Conservation (phyloP, 2,888 invertebrate genomes). For the Drosophila cracens region DNA sequence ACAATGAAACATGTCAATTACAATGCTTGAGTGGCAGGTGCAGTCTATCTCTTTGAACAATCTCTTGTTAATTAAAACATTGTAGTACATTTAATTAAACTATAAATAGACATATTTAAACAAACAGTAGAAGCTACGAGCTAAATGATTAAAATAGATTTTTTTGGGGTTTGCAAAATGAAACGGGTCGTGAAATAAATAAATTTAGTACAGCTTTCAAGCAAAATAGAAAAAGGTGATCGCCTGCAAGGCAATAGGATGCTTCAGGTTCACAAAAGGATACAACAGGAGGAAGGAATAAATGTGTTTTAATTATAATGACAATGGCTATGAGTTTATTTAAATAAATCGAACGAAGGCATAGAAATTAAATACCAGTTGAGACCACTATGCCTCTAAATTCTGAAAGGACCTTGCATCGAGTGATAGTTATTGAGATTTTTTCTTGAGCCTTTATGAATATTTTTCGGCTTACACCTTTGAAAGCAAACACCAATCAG, state of each 20-base stretch:
- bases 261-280: not conserved
- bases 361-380: not conserved
- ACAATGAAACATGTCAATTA: slow-evolving; percentile 10
- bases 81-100: slow-evolving; percentile 14
- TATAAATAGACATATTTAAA: slow-evolving; percentile 27
- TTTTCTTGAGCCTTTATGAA: not conserved
- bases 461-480: not conserved
- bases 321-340: not conserved
- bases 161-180: slow-evolving; percentile 31
- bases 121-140: slow-evolving; percentile 35
- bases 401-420: not conserved
- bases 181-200: slow-evolving; percentile 26
- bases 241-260: not conserved
- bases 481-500: not conserved
- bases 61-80: slow-evolving; percentile 5
- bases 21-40: not conserved
- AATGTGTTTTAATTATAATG: not conserved
- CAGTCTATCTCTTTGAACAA: slow-evolving; percentile 4
- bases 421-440: not conserved
- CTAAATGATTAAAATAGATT: slow-evolving; percentile 41
- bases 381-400: not conserved
- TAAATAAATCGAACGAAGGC: not conserved
- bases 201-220: not conserved
- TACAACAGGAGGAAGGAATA: not conserved
- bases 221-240: slow-evolving; percentile 4